phyloP scores from a whole-genome alignment of 2,113 vertebrate species.

The Alouatta palliata region DNA sequence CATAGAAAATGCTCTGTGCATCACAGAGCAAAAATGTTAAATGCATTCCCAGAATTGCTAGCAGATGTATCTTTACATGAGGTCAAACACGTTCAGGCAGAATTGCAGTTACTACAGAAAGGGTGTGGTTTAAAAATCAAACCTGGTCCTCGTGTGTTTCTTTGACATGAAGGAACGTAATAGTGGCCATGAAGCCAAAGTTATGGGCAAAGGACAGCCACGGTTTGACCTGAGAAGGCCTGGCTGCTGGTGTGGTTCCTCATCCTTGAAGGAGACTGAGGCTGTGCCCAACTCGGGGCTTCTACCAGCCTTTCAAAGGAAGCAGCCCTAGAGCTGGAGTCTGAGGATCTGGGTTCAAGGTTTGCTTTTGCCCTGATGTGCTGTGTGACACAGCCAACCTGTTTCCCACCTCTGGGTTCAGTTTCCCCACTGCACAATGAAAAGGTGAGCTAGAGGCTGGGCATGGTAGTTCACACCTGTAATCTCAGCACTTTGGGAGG shows the following conservation, averaged over 20 bases:
- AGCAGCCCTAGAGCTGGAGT: not conserved
- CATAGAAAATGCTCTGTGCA: not conserved
- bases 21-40: not conserved
- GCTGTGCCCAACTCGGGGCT: not conserved
- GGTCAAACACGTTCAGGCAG: not conserved
- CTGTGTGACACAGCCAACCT: not conserved
- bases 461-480: too few relatives aligned
- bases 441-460: too few relatives aligned
- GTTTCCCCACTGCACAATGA: not conserved
- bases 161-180: not conserved
- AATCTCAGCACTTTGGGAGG: too few relatives aligned
- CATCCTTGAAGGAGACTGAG: not conserved
- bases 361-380: not conserved
- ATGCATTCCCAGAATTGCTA: not conserved
- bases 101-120: not conserved
- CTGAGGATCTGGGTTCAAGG: not conserved
- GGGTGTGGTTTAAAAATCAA: not conserved
- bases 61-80: conserved; percentile 22
- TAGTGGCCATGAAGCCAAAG: not conserved
- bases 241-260: fast-evolving
- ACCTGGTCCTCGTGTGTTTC: not conserved
- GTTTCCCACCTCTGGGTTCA: not conserved
- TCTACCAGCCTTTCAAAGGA: not conserved
- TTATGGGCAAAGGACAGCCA: not conserved
- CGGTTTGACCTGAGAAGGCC: not conserved